phyloP scores from a whole-genome alignment of 2,888 invertebrate species.

The Cephus nigrinus region DNA sequence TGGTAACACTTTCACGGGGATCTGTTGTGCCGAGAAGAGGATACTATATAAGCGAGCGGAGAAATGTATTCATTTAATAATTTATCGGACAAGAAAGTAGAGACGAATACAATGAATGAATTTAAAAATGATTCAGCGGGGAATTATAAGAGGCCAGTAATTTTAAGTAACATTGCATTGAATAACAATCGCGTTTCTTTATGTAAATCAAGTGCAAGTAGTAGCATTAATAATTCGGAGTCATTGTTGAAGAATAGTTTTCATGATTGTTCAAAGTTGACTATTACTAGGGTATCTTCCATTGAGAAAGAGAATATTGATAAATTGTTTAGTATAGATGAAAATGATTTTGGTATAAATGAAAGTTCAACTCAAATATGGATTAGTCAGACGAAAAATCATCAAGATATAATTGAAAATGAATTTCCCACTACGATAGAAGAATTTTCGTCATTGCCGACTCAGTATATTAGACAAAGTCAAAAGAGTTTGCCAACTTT shows the following conservation, averaged over 20 bases:
- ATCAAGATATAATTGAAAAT: neutral
- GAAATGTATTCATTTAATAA: neutral
- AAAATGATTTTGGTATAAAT: neutral
- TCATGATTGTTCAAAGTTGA: neutral
- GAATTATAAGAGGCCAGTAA: neutral
- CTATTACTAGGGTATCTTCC: neutral
- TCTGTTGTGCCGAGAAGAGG: neutral
- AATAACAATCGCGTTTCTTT: neutral
- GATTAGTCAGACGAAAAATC: neutral
- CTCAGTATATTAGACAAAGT: neutral
- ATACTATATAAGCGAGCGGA: neutral
- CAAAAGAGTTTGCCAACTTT: neutral
- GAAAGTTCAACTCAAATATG: neutral
- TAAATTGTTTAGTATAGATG: neutral
- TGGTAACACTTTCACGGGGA: neutral
- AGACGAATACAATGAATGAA: neutral
- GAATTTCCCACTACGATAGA: neutral
- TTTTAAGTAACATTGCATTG: neutral
- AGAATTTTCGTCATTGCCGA: neutral
- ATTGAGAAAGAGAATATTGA: neutral
- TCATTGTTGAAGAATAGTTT: neutral
- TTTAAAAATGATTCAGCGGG: neutral
- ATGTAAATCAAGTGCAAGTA: neutral
- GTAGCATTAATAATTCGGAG: neutral
- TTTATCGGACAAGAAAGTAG: neutral